phyloP scores from a whole-genome alignment of 2,888 invertebrate species.

The Tinea semifulvella region DNA sequence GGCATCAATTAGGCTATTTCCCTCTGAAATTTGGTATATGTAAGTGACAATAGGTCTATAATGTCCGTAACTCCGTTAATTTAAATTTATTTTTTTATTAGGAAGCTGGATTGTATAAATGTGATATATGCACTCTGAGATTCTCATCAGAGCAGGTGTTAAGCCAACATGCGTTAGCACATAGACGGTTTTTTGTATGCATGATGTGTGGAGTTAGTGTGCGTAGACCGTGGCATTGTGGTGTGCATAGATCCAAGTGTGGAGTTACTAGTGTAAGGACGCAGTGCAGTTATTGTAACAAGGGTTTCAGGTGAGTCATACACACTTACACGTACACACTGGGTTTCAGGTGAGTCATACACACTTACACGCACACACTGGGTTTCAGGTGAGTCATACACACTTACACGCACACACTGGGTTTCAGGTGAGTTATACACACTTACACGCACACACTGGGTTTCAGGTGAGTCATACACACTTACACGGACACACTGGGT shows the following conservation, averaged over 20 bases:
- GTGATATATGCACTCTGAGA: conserved; percentile 4
- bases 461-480: no score
- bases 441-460: no score
- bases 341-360: no score
- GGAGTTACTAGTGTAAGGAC: neutral
- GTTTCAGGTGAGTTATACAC: no score
- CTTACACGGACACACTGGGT: no score
- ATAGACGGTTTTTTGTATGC: neutral
- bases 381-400: no score
- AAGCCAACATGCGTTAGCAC: neutral
- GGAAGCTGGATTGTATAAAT: neutral
- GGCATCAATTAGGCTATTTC: neutral
- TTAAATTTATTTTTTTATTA: neutral
- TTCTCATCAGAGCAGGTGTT: neutral
- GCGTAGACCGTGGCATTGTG: neutral
- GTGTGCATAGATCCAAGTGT: neutral
- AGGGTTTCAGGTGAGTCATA: neutral
- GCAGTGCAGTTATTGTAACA: neutral
- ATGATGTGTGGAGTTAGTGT: neutral
- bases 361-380: no score
- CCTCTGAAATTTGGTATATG: neutral
- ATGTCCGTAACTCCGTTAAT: neutral
- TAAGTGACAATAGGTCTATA: neutral
- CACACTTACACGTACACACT: no score
- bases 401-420: no score